Evolutionary conservation across 2,888 invertebrate species (phyloP), one percentile per base, ranked within the genome.

Genomic region (Azorinus chamasolen): DNA sequence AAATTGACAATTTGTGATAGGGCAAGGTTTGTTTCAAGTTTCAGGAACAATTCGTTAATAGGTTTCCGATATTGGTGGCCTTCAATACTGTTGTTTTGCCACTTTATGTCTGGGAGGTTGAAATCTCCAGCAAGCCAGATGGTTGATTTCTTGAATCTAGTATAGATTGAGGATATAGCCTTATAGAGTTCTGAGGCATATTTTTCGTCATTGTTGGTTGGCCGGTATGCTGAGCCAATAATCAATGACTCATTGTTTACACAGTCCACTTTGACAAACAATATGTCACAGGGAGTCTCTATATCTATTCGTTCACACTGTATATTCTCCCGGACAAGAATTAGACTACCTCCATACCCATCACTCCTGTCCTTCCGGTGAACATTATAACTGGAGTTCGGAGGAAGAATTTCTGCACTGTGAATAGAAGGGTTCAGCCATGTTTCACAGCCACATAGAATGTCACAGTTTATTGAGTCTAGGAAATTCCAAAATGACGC

Each of bases 81-180:
- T 10, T 45, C 32, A 5, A 66, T 62, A 12, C 55, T 37, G 27
- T 57, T 63, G 24, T 22, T 51, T 25, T 27, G 8, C 74, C 74
- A 74, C n/a, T 55, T 24, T 2, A 74, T 58, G 22, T 68, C 68
- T 43, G 68, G 63, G 4, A 62, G 51, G 46, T 62, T 74, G n/a
- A 68, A 50, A 37, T 74, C 72, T 4, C 64, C 58, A 10, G 32
- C 48, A 5, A 64, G 50, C 61, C 73, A 73, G 8, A 74, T 62
- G 12, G 41, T n/a, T 39, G 57, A 24, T 12, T 61, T 50, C 18
- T 54, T 39, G 25, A 25, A 55, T 55, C 24, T 61, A 18, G 14
- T 16, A 8, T 25, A 54, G 4, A 54, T 12, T 10, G 2, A 1
- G 12, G n/a, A 16, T 48, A 66, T 48, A 22, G n/a, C 24, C 12